Percentiles rank a stretch among this genome's conserved stretches.
phyloP scores from a whole-genome alignment of 1,140 invertebrate genomes.

The Rhizoglyphus robini region DNA sequence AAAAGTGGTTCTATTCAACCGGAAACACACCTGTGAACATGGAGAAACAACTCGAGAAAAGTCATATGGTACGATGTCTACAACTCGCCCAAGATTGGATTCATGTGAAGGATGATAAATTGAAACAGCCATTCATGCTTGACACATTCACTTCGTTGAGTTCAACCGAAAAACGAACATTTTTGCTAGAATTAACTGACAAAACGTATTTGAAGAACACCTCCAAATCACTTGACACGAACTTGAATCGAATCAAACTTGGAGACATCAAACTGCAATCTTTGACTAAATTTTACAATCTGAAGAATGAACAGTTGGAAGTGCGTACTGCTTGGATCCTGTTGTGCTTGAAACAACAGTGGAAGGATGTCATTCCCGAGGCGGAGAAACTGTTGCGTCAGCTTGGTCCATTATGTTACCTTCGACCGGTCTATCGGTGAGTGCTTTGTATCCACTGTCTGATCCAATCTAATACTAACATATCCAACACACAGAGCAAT shows the following conservation, averaged over 20 bases:
- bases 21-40: conserved; percentile 78
- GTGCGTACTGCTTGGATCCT: conserved; percentile 59
- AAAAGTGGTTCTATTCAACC: conserved; percentile 60
- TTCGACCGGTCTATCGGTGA: too few species aligned
- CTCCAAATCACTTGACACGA: conserved; percentile 50
- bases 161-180: too few species aligned
- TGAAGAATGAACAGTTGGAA: conserved; percentile 59
- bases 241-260: too few species aligned
- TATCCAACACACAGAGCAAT: too few species aligned
- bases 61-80: conserved; percentile 44
- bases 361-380: conserved; percentile 46
- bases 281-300: conserved; percentile 51
- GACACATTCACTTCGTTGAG: conserved; percentile 34
- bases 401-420: too few species aligned
- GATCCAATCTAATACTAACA: too few species aligned
- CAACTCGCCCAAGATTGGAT: conserved; percentile 42
- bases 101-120: too few species aligned
- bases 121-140: too few species aligned
- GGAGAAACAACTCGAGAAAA: conserved; percentile 53
- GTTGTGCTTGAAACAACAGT: conserved; percentile 54
- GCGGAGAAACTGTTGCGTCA: too few species aligned
- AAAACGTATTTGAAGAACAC: conserved; percentile 55
- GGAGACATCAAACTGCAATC: conserved; percentile 46
- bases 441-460: too few species aligned
- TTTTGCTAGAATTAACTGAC: conserved; percentile 53